phyloP scores from a whole-genome alignment of 2,113 vertebrate genomes.

The Illadopsis cleaveri region DNA sequence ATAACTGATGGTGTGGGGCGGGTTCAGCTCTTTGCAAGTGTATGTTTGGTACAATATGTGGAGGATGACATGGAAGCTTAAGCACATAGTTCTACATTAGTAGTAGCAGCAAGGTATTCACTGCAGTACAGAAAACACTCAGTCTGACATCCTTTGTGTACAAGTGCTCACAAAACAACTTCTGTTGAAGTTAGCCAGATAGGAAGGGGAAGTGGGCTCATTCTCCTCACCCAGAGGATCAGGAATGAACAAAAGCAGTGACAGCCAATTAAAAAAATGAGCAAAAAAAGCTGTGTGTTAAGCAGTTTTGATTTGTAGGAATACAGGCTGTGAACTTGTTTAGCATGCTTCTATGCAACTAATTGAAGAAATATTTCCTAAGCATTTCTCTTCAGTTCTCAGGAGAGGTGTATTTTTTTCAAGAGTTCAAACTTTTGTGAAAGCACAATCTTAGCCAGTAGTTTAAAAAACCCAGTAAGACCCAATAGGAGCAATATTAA shows the following conservation, averaged over 20 bases:
- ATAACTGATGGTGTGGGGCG: background rate
- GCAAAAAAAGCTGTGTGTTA: background rate
- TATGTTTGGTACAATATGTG: background rate
- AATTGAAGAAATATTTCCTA: background rate
- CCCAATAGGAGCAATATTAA: background rate
- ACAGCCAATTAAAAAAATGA: background rate
- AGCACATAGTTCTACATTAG: background rate
- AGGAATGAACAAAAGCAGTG: background rate
- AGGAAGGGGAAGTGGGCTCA: background rate
- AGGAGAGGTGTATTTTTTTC: background rate
- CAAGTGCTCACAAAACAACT: background rate
- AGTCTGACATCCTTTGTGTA: background rate
- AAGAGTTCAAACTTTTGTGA: background rate
- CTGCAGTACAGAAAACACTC: background rate
- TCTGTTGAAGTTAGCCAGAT: background rate
- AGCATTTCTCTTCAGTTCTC: background rate
- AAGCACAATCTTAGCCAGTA: background rate
- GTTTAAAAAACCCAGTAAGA: background rate
- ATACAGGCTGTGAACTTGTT: background rate
- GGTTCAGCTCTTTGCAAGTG: background rate
- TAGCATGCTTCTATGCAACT: background rate
- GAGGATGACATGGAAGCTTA: background rate
- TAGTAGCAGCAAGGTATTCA: background rate
- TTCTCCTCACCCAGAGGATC: background rate
- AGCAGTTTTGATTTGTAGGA: background rate